These are phyloP conservation scores for Rhinoderma darwinii DNA, from an alignment of 2,113 vertebrate species.

Conservation along the genomic window DNA sequence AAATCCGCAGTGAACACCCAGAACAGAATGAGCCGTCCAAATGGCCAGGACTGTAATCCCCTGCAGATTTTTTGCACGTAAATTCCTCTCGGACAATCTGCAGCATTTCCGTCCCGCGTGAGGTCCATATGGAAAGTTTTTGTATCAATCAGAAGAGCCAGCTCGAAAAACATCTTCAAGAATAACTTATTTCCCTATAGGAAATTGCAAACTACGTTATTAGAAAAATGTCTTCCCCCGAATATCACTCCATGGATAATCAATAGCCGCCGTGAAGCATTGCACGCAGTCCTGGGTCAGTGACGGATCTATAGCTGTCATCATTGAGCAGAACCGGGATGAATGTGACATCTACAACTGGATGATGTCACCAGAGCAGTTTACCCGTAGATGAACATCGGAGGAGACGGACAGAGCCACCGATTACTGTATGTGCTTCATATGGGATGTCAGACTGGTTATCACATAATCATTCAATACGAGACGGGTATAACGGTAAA, in stretches of 20 bases:
- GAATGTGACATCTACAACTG: not conserved
- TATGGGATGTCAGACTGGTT: not conserved
- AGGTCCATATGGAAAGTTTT: no score
- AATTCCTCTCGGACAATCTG: no score
- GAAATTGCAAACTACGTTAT: not conserved
- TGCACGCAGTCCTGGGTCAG: not conserved
- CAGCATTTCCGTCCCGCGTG: no score
- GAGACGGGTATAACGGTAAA: not conserved
- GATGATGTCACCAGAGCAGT: not conserved
- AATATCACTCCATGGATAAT: not conserved
- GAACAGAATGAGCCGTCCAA: no score
- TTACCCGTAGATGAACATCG: not conserved
- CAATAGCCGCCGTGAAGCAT: not conserved
- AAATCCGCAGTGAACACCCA: no score
- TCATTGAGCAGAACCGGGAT: not conserved
- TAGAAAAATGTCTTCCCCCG: not conserved
- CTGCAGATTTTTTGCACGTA: no score
- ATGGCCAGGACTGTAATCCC: no score
- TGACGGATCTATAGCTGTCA: not conserved
- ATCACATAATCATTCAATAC: not conserved
- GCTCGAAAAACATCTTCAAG: no score
- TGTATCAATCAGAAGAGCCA: no score
- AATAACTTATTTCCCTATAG: no score
- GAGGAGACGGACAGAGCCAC: not conserved
- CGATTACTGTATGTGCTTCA: no score